Conservation (phyloP, 2,797 vertebrate genomes). For the Catostomus latipinnis region DNA sequence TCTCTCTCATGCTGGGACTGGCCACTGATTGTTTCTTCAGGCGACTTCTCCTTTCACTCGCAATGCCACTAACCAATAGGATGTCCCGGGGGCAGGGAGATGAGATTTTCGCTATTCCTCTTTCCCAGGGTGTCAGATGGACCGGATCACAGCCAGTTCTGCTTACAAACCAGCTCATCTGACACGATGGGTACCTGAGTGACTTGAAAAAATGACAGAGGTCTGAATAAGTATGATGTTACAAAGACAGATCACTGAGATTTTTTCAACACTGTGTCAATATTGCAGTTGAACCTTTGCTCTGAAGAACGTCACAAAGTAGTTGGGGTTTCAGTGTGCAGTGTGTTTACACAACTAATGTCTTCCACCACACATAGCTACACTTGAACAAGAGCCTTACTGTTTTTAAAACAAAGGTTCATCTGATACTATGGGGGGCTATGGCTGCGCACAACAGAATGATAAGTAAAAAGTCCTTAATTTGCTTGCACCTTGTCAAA, state of each 20-base stretch:
- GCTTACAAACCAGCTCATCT: constrained; percentile 53
- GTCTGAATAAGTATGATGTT: constrained; percentile 24
- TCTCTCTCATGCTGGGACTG: constrained; percentile 3
- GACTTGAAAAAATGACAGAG: constrained; percentile 35
- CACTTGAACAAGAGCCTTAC: not conserved
- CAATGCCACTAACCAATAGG: constrained; percentile 24
- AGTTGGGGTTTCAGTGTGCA: constrained; percentile 3
- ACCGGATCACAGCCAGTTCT: constrained; percentile 38
- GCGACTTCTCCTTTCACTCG: constrained; percentile 11
- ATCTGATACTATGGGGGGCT: not conserved
- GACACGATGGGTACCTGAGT: constrained; percentile 22
- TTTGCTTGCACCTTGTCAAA: no score
- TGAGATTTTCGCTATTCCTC: constrained; percentile 41
- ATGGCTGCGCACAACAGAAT: no score
- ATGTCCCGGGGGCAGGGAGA: constrained; percentile 30
- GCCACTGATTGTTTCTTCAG: constrained; percentile 36
- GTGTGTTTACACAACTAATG: constrained; percentile 25
- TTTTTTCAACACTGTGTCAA: constrained; percentile 45
- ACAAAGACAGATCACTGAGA: constrained; percentile 20
- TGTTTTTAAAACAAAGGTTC: not conserved
- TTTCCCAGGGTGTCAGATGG: constrained; percentile 59
- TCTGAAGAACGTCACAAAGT: constrained; percentile 13
- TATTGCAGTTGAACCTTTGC: constrained; percentile 45
- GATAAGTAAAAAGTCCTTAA: no score
- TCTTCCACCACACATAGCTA: constrained; percentile 18